Conservation (phyloP, 2,797 vertebrate species). For the Chelon labrosus region DNA sequence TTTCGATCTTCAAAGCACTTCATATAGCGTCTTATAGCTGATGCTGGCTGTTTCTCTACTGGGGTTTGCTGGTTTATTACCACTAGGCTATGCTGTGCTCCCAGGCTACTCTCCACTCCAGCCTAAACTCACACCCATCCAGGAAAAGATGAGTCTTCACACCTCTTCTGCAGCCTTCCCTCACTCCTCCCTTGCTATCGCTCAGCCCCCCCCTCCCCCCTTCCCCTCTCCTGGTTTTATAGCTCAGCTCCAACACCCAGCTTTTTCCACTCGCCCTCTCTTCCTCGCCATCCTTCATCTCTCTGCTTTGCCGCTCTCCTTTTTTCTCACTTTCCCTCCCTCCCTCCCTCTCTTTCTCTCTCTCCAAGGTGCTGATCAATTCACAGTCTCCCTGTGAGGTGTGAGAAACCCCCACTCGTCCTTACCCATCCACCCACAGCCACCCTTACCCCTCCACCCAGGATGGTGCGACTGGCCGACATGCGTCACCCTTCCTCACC, state of each 20-base stretch:
- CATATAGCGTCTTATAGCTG: background rate
- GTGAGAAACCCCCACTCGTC: constrained; percentile 68
- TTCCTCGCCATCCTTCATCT: constrained; percentile 69
- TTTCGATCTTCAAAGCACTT: constrained; percentile 6
- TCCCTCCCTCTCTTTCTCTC: constrained; percentile 38
- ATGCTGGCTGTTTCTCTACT: constrained; percentile 37
- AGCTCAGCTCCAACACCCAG: constrained; percentile 58
- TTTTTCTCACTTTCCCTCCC: background rate
- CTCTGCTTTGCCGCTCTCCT: constrained; percentile 24
- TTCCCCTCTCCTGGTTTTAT: constrained; percentile 59
- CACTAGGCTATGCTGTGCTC: constrained; percentile 67
- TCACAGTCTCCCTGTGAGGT: constrained; percentile 86
- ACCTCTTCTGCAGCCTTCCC: constrained; percentile 71
- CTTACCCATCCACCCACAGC: constrained; percentile 50
- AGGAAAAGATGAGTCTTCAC: constrained; percentile 82
- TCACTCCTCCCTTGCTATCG: constrained; percentile 52
- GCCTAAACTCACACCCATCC: constrained; percentile 74
- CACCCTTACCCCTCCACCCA: constrained; percentile 40
- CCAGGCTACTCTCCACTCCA: constrained; percentile 62
- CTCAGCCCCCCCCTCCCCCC: constrained; percentile 42
- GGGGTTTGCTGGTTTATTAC: constrained; percentile 74
- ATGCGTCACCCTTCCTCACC: constrained; percentile 44
- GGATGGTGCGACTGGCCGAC: constrained; percentile 37
- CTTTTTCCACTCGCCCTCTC: constrained; percentile 66
- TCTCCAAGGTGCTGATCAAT: constrained; percentile 87